A percentile compares a stretch with the other conserved stretches of the same genome.
Conservation (phyloP, 1,140 invertebrate genomes). For the Hesperophylax magnus region DNA sequence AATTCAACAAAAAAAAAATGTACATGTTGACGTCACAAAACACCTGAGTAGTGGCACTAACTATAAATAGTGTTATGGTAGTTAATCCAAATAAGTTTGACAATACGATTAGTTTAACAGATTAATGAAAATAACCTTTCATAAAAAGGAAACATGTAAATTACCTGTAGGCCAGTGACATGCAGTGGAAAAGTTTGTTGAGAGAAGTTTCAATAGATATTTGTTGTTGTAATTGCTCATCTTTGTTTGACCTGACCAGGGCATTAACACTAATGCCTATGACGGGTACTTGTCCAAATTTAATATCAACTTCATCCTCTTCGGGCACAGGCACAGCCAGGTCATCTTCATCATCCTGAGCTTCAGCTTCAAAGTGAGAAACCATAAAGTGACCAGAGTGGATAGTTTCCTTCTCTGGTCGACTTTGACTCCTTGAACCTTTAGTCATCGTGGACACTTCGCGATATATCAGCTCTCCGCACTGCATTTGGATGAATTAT, state of each 20-base stretch:
- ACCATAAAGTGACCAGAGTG: conserved; percentile 99
- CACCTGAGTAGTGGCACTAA: conserved; percentile 5
- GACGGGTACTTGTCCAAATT: conserved; percentile 51
- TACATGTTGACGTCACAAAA: conserved; percentile 36
- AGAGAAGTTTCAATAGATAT: conserved; percentile 90
- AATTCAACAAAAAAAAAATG: conserved; percentile 4
- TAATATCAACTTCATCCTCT: conserved; percentile 66
- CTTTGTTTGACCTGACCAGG: conserved; percentile 33
- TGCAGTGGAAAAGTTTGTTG: conserved; percentile 95
- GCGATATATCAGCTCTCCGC: conserved; percentile 46
- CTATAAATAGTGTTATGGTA: conserved; percentile 35
- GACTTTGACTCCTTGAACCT: conserved; percentile 46
- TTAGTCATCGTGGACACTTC: conserved; percentile 47
- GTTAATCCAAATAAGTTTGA: not conserved
- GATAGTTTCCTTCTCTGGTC: conserved; percentile 80
- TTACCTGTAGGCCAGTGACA: conserved; percentile 97
- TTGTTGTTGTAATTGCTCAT: conserved; percentile 47
- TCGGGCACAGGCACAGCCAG: conserved; percentile 84
- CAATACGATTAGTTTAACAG: conserved; percentile 20
- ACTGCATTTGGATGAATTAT: conserved; percentile 44
- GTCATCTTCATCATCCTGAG: conserved; percentile 90
- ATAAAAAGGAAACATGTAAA: conserved; percentile 25
- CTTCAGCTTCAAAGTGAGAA: conserved; percentile 94
- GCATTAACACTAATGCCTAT: conserved; percentile 33
- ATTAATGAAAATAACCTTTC: not conserved